These are phyloP conservation scores for Bostrychus sinensis DNA, from an alignment of 2,113 vertebrate genomes.

Conservation along the genomic window DNA sequence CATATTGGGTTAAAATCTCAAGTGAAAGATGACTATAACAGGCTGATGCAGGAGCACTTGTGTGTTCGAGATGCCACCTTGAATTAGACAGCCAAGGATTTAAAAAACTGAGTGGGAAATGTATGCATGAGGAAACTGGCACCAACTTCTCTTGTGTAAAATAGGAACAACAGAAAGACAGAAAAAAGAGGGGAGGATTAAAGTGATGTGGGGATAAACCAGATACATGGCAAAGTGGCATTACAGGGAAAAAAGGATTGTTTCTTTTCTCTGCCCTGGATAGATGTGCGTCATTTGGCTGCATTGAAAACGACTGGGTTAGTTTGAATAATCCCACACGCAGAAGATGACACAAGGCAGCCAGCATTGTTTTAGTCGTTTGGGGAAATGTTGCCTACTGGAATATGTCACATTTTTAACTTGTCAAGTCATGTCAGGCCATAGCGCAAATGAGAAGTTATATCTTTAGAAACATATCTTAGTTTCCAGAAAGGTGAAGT, in stretches of 20 bases:
- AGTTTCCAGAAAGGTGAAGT: too few species aligned
- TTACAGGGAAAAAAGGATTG: neutral
- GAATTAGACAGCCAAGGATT: conserved; percentile 39
- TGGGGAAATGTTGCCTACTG: neutral
- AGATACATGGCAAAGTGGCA: conserved; percentile 16
- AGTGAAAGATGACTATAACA: conserved; percentile 22
- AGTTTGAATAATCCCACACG: neutral
- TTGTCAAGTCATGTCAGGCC: neutral
- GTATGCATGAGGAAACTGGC: conserved; percentile 2
- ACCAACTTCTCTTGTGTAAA: conserved; percentile 4
- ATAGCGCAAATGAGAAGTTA: conserved; percentile 3
- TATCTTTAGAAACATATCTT: neutral
- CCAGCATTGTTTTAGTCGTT: neutral
- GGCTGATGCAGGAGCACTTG: conserved; percentile 34
- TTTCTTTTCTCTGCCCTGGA: conserved; percentile 20
- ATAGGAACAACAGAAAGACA: conserved; percentile 11
- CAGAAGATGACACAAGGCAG: neutral
- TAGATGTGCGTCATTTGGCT: conserved; percentile 21
- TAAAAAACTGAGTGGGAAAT: conserved; percentile 32
- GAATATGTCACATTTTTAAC: neutral
- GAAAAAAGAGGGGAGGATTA: neutral
- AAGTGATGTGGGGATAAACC: conserved; percentile 12
- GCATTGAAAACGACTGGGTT: neutral
- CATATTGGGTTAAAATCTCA: conserved; percentile 40
- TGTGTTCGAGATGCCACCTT: conserved; percentile 51